Base-by-base conservation (phyloP, 35 echinoderm and acorn worm genomes). In the Holothuria glaberrima region DNA sequence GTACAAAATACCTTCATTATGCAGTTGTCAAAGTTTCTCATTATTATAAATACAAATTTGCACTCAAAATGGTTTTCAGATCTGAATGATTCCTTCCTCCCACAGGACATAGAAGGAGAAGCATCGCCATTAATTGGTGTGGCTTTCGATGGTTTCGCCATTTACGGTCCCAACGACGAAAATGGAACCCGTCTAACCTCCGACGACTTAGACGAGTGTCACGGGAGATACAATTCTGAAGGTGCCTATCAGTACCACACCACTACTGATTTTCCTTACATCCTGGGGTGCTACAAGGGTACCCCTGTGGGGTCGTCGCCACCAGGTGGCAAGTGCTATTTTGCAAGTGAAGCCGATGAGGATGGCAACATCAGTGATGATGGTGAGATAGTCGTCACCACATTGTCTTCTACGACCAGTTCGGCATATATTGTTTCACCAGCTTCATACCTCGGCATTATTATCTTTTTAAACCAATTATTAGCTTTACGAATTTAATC, bases 261-360 rank as follows among this genome's bases (percentile, higher is more conserved):
- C 33, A 97, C 95, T 3, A 67, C 77, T 10, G 95, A 97, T 29
- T 97, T 90, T 71, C 95, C 95, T 14, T 97, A 97, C 87, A 90
- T 94, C 46, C 25, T 97, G 27, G 95, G 92, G 12, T 97, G 95
- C 58, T 97, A 60, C 90, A 92, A 90, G 54, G 92, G 92, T 18
- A 68, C 59, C 20, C 91, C 91, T 21, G 4, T 58, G 30, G 54
- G 30, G 12, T 27, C 62, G 26, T 86, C 83, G 19, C 33, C n/a
- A n/a, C 86, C 86, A 71, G 91, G 86, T 20, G 65, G 20, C 38
- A 89, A 89, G 3, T 93, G 91, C 48, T 89, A 70, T 66, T 89
- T 56, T 59, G 91, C 91, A 14, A 36, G 36, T 38, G 91, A 93
- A 22, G 86, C 86, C 14, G 86, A 93, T 83, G 86, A 71, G 9